Base-by-base conservation (phyloP, 2,888 invertebrate genomes). In the Boloria euphrosyne region DNA sequence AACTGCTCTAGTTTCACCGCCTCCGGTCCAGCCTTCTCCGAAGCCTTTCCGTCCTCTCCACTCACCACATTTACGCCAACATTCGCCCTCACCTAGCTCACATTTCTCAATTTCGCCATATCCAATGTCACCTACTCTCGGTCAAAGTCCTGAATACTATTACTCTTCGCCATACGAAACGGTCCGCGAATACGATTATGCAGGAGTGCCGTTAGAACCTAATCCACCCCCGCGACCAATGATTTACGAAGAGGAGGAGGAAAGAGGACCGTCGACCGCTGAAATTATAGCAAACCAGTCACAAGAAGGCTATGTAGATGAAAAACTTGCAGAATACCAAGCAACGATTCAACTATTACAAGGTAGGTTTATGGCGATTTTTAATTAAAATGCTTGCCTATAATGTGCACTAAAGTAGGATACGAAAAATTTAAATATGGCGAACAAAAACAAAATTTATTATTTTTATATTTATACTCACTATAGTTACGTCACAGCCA, bases 261-360 rank as follows among this genome's bases (percentile, higher is more conserved):
- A 96, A 73, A 93, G 95, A 75, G 96, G 97, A 53, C 96, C 96
- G 13, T 96, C 97, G 68, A 97, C 97, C 17, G 97, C 97, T 55
- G 97, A 97, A 87, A 97, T 97, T 77, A 97, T 98, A 78, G 97
- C 97, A 71, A 96, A 96, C 84, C 98, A 98, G 90, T 97, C 97
- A 68, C 98, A 98, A 91, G 98, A 98, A 88, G 98, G 98, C 89
- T 98, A 98, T 86, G 95, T 98, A 73, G 98, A 98, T 84, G 98
- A 98, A 89, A 97, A 97, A 86, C 94, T 98, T 79, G 97, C 97
- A 61, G 97, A 98, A 91, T 98, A 98, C 86, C 97, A 98, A 89
- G 96, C 96, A 72, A 98, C 98, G 44, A 98, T 98, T 87, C 95
- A 96, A 80, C 95, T 96, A 83, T 92, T 98, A 79, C 97, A 97